Conservation (phyloP, 2,888 invertebrate species). For the Prostheceraeus crozeri region DNA sequence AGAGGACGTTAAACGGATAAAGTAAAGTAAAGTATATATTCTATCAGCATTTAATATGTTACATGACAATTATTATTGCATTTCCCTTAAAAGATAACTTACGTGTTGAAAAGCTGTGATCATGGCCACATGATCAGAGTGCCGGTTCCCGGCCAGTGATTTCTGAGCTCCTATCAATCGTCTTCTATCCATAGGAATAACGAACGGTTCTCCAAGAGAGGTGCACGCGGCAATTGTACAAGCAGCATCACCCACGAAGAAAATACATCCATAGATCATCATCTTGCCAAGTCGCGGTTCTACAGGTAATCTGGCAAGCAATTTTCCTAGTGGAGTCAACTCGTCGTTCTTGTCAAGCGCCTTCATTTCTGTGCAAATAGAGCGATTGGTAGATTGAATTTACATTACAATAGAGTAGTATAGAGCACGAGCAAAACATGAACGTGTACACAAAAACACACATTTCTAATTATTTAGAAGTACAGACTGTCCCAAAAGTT, state of each 20-base stretch:
- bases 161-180: slow-evolving; percentile 70
- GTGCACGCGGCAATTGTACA: slow-evolving; percentile 90
- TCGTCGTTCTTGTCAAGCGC: slow-evolving; percentile 79
- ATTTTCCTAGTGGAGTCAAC: slow-evolving; percentile 81
- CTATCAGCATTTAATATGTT: too few relatives aligned
- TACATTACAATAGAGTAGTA: too few relatives aligned
- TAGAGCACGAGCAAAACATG: too few relatives aligned
- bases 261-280: slow-evolving; percentile 76
- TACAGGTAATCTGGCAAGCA: slow-evolving; percentile 84
- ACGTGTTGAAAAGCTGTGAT: slow-evolving; percentile 82
- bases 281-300: slow-evolving; percentile 93
- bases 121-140: slow-evolving; percentile 90
- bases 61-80: too few relatives aligned
- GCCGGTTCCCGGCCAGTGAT: slow-evolving; percentile 70
- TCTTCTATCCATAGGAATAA: slow-evolving; percentile 61
- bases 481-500: too few relatives aligned
- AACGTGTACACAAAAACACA: too few relatives aligned
- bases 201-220: slow-evolving; percentile 87
- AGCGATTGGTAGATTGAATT: too few relatives aligned
- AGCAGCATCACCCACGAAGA: slow-evolving; percentile 75
- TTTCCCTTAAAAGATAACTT: too few relatives aligned
- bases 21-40: too few relatives aligned
- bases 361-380: slow-evolving; percentile 68
- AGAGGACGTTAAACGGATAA: too few relatives aligned
- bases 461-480: too few relatives aligned